These are phyloP conservation scores for Andrena bicolor DNA, from an alignment of 2,888 invertebrate species.

Conservation along the genomic window DNA sequence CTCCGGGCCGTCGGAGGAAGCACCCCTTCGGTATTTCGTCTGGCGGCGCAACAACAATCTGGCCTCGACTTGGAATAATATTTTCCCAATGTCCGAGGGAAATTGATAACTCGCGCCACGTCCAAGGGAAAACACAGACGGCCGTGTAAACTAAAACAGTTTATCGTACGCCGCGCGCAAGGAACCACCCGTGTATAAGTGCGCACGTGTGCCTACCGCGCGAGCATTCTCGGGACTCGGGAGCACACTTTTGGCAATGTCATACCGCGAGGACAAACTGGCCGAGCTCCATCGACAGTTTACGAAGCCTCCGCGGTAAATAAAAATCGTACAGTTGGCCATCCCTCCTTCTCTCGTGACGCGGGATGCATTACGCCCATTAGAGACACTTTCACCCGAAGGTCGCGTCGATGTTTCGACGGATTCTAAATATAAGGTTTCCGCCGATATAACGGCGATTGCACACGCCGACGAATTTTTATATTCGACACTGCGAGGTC, in stretches of 20 bases:
- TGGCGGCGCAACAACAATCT: constrained; percentile 50
- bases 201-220: background rate
- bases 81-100: constrained; percentile 68
- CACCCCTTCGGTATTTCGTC: constrained; percentile 53
- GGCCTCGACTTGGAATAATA: constrained; percentile 67
- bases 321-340: background rate
- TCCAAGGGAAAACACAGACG: constrained; percentile 66
- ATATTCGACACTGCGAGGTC: constrained; percentile 3
- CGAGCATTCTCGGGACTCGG: constrained; percentile 33
- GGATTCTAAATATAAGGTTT: constrained; percentile 46
- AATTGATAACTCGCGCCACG: constrained; percentile 66
- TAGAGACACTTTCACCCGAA: constrained; percentile 7
- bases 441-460: constrained; percentile 35
- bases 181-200: constrained; percentile 19
- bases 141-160: constrained; percentile 62
- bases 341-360: constrained; percentile 1
- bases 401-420: constrained; percentile 13
- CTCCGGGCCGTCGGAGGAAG: background rate
- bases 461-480: constrained; percentile 26
- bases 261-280: constrained; percentile 31
- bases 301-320: background rate
- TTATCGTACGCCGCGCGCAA: constrained; percentile 43
- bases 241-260: constrained; percentile 52
- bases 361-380: constrained; percentile 26
- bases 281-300: background rate